A percentile compares a stretch with the other conserved stretches of the same genome.
phyloP scores from a whole-genome alignment of 2,888 invertebrate genomes.

The Stegana nigrithorax region DNA sequence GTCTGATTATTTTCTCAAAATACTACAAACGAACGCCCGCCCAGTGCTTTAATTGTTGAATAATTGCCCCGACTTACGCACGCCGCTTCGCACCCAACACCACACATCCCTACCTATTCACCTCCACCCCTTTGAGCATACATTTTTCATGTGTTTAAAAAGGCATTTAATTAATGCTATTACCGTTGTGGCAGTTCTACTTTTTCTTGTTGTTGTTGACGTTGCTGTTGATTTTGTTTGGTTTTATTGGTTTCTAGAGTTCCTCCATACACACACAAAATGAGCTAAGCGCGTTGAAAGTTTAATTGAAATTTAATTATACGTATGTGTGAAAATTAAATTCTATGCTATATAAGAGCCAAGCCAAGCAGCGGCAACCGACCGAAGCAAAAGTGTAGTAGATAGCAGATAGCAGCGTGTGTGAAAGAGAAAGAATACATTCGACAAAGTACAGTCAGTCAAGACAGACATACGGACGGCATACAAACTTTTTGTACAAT shows the following conservation, averaged over 20 bases:
- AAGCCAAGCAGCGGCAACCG: too few relatives aligned
- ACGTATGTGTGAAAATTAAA: slow-evolving; percentile 30
- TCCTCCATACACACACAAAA: neutral
- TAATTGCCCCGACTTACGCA: too few relatives aligned
- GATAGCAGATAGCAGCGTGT: neutral
- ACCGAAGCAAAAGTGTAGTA: neutral
- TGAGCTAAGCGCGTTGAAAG: slow-evolving; percentile 38
- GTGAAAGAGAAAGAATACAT: neutral
- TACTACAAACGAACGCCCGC: too few relatives aligned
- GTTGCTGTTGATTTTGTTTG: neutral
- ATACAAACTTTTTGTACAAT: slow-evolving; percentile 36
- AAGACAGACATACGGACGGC: slow-evolving; percentile 37
- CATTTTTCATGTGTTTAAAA: slow-evolving; percentile 39
- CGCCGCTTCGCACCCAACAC: too few relatives aligned
- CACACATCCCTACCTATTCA: too few relatives aligned
- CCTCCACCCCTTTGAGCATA: too few relatives aligned
- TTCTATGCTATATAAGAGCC: too few relatives aligned
- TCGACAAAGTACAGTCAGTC: neutral
- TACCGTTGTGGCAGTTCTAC: slow-evolving; percentile 15
- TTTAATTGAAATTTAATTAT: slow-evolving; percentile 57
- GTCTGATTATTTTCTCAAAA: too few relatives aligned
- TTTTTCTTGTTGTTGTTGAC: neutral
- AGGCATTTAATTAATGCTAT: slow-evolving; percentile 53
- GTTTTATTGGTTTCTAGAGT: neutral
- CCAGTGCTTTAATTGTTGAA: too few relatives aligned